phyloP scores from a whole-genome alignment of 1,140 invertebrate species.

The Panulirus ornatus region DNA sequence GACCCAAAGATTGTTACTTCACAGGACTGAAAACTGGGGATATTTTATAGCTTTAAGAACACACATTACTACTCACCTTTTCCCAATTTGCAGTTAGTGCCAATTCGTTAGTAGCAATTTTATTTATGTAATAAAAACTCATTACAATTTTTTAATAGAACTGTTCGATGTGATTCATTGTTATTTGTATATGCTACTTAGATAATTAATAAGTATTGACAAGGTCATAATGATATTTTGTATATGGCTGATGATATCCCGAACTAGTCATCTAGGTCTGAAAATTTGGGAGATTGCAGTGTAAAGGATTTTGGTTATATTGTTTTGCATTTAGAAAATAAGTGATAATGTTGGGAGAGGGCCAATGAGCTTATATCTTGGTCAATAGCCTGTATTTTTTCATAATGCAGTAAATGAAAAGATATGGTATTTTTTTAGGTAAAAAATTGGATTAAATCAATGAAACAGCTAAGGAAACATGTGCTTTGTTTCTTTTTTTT shows the following conservation, averaged over 20 bases:
- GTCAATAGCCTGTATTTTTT: too few species aligned
- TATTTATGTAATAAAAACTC: slow-evolving; percentile 7
- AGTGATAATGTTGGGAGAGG: too few species aligned
- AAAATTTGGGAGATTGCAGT: not conserved
- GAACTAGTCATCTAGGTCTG: not conserved
- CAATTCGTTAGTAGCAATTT: not conserved
- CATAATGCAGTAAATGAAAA: too few species aligned
- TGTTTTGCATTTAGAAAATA: too few species aligned
- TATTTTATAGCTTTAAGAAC: not conserved
- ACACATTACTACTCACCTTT: not conserved
- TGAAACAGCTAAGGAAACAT: too few species aligned
- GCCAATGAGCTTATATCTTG: too few species aligned
- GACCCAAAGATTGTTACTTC: too few species aligned
- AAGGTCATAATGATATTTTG: not conserved
- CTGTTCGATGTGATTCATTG: not conserved
- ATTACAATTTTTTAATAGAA: not conserved
- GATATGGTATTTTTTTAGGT: too few species aligned
- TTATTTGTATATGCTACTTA: too few species aligned
- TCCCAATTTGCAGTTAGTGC: slow-evolving; percentile 1
- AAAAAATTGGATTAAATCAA: too few species aligned
- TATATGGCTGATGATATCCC: not conserved
- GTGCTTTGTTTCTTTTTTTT: too few species aligned
- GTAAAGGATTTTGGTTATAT: not conserved
- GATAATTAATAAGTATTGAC: too few species aligned
- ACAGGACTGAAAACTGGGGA: not conserved